Conservation (phyloP, 2,888 invertebrate species). For the Cephus nigrinus region DNA sequence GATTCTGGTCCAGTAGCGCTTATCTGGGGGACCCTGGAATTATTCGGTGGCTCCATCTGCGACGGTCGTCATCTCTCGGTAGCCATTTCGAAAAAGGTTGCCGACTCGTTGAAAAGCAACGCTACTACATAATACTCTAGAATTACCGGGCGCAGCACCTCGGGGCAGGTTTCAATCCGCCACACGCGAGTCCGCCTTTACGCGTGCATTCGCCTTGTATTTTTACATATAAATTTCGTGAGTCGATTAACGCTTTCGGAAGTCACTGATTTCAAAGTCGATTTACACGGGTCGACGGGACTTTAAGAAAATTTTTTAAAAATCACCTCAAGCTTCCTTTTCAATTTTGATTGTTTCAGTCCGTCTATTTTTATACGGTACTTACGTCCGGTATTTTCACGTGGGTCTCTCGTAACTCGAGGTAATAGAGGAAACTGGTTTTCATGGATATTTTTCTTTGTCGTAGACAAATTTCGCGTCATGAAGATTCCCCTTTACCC, state of each 20-base stretch:
- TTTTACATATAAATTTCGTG: background rate
- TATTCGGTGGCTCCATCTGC: slow-evolving; percentile 4
- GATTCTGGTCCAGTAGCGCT: background rate
- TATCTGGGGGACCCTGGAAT: background rate
- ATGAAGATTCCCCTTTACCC: background rate
- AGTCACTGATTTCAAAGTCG: background rate
- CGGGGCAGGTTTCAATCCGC: slow-evolving; percentile 41
- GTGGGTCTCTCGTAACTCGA: background rate
- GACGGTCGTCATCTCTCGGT: background rate
- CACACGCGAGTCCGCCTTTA: slow-evolving; percentile 1
- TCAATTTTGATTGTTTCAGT: background rate
- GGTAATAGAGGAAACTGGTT: background rate
- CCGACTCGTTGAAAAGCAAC: slow-evolving; percentile 12
- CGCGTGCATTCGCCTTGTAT: background rate
- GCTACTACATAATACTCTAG: slow-evolving; percentile 52
- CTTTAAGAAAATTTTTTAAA: background rate
- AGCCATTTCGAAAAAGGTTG: background rate
- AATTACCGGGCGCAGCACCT: slow-evolving; percentile 50
- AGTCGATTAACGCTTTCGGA: background rate
- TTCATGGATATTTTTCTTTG: background rate
- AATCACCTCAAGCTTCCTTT: background rate
- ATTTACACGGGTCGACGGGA: background rate
- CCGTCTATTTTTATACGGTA: no score
- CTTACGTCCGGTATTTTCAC: no score
- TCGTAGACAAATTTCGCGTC: background rate